Conservation (phyloP, 2,888 invertebrate genomes). For the Xestia c-nigrum region DNA sequence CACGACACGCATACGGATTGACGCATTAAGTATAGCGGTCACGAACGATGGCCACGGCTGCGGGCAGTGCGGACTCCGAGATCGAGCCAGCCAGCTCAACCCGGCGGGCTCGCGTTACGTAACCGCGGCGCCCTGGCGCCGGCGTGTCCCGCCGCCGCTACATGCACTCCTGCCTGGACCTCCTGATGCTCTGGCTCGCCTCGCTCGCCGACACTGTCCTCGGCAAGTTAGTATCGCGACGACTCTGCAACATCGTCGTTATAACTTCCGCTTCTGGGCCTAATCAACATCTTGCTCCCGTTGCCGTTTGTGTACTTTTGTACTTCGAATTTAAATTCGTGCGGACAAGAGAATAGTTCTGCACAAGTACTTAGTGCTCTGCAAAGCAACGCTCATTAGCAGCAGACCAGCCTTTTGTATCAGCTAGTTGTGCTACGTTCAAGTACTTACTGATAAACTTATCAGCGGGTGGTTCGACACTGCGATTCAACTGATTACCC, state of each 20-base stretch:
- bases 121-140: conserved; percentile 9
- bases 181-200: conserved; percentile 76
- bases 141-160: conserved; percentile 10
- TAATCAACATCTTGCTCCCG: background rate
- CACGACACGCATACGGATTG: conserved; percentile 59
- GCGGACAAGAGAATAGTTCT: background rate
- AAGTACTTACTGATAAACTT: conserved; percentile 34
- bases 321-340: background rate
- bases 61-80: conserved; percentile 14
- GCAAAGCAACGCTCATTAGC: background rate
- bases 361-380: background rate
- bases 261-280: background rate
- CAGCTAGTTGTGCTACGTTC: conserved; percentile 1
- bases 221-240: conserved; percentile 74
- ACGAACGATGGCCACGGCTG: conserved; percentile 64
- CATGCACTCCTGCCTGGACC: conserved; percentile 72
- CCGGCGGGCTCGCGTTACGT: conserved; percentile 21
- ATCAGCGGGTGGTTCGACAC: conserved; percentile 37
- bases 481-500: conserved; percentile 21
- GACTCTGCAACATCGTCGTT: background rate
- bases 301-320: no score
- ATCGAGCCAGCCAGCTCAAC: conserved; percentile 5
- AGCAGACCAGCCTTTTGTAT: background rate
- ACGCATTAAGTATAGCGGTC: conserved; percentile 65
- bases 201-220: conserved; percentile 70